Evolutionary conservation across 2,113 vertebrate species (phyloP).

Genomic region (Eclectus roratus): DNA sequence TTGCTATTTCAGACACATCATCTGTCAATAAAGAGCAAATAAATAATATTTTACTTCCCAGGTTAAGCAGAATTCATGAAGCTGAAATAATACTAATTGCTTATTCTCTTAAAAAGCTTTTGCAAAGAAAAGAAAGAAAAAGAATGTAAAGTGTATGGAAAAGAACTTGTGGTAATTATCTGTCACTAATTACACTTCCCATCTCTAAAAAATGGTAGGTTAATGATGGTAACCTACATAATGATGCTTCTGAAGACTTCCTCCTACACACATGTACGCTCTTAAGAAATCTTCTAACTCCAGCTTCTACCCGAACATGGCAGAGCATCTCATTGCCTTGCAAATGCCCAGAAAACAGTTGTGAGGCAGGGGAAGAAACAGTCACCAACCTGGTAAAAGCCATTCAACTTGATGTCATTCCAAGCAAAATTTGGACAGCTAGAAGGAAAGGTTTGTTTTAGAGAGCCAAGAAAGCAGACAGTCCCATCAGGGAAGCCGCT

Average conservation of each 20-base stretch:
- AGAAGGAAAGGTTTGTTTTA: neutral
- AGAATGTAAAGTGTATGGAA: neutral
- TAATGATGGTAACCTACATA: neutral
- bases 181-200: neutral
- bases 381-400: neutral
- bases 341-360: neutral
- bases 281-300: neutral
- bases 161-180: neutral
- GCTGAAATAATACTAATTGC: neutral
- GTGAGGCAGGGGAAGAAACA: neutral
- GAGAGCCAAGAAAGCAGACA: neutral
- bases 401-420: neutral
- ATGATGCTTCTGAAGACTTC: neutral
- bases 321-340: neutral
- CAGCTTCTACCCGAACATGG: neutral
- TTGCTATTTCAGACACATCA: neutral
- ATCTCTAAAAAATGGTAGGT: neutral
- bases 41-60: neutral
- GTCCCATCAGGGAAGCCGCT: neutral
- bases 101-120: neutral
- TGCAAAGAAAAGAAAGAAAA: neutral
- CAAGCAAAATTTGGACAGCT: neutral
- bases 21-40: neutral
- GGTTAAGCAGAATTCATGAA: neutral
- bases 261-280: rapidly evolving